These are phyloP conservation scores for Anabas testudineus DNA, from an alignment of 2,797 vertebrate genomes.

Conservation along the genomic window DNA sequence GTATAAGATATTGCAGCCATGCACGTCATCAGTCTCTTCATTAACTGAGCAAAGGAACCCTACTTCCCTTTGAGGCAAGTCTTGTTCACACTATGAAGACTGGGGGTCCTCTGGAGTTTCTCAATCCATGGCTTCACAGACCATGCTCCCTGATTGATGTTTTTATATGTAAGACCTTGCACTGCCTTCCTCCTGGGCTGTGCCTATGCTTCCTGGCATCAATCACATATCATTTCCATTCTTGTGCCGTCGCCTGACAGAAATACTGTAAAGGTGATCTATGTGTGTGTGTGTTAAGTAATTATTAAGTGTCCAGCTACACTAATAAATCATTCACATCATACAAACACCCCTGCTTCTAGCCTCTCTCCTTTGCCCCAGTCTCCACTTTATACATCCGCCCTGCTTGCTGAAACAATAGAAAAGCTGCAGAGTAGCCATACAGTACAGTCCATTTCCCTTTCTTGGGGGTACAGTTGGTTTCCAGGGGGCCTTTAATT, in stretches of 20 bases:
- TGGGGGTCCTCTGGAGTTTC: conserved; percentile 65
- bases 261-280: conserved; percentile 88
- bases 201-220: conserved; percentile 84
- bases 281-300: conserved; percentile 84
- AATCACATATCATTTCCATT: conserved; percentile 87
- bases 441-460: conserved; percentile 16
- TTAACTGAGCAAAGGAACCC: conserved; percentile 54
- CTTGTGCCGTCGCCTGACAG: conserved; percentile 80
- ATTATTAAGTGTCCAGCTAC: conserved; percentile 86
- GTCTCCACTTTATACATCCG: conserved; percentile 36
- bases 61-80: conserved; percentile 54
- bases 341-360: conserved; percentile 41
- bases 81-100: conserved; percentile 56
- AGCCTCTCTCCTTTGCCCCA: conserved; percentile 48
- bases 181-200: conserved; percentile 74
- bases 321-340: conserved; percentile 84
- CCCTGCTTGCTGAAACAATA: conserved; percentile 45
- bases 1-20: conserved; percentile 25
- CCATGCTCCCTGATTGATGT: conserved; percentile 83
- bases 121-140: conserved; percentile 71
- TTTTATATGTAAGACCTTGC: conserved; percentile 88
- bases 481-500: conserved; percentile 64
- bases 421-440: conserved; percentile 25
- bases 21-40: conserved; percentile 52
- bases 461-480: conserved; percentile 25